A percentile compares a stretch with the other conserved stretches of the same genome.
phyloP scores from a whole-genome alignment of 2,797 vertebrate species.

The Acropternis orthonyx region DNA sequence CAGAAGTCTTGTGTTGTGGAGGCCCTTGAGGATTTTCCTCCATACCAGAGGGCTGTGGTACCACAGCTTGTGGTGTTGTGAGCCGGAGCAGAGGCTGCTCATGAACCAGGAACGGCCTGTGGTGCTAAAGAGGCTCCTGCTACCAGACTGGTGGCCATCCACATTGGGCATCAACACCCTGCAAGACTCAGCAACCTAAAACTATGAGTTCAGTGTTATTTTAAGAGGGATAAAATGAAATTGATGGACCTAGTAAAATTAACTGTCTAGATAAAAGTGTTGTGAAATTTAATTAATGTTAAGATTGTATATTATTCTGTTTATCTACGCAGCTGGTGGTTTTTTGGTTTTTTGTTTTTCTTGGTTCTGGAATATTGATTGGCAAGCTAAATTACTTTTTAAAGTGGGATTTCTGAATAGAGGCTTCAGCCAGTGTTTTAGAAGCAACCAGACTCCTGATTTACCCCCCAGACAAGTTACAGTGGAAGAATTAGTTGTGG shows the following conservation, averaged over 20 bases:
- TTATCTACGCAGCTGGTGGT: background rate
- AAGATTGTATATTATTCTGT: background rate
- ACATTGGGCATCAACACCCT: too few species aligned
- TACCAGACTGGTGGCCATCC: background rate
- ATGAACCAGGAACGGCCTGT: accelerated
- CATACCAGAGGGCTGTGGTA: background rate
- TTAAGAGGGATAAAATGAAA: background rate
- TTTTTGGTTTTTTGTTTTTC: background rate
- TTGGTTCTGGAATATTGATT: background rate
- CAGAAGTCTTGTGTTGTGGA: background rate
- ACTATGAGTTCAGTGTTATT: background rate
- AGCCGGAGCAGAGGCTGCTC: background rate
- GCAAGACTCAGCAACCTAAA: background rate
- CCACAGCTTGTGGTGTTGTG: background rate
- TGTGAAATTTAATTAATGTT: background rate
- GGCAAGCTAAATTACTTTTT: background rate
- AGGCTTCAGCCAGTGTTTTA: background rate
- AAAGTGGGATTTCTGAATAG: background rate
- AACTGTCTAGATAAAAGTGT: background rate
- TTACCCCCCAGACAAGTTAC: background rate
- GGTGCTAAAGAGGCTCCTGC: background rate
- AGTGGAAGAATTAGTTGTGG: background rate
- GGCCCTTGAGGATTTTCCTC: background rate
- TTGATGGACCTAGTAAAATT: background rate
- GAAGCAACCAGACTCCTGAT: background rate